phyloP scores from a whole-genome alignment of 2,113 vertebrate genomes.

The Gallinago paraguaiae region DNA sequence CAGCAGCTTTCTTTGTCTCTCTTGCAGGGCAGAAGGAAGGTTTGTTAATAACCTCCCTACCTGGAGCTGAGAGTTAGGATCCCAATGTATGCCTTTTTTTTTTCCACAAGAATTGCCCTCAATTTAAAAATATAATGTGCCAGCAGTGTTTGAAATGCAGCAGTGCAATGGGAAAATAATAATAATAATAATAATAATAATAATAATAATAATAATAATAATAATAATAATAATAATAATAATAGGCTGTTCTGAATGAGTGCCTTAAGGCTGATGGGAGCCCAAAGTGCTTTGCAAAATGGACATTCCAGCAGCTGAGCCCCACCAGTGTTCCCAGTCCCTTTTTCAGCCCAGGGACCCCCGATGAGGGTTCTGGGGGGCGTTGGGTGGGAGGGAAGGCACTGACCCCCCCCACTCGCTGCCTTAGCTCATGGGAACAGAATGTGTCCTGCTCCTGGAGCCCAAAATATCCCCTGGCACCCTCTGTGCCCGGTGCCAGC shows the following conservation, averaged over 20 bases:
- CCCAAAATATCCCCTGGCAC: neutral
- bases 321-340: neutral
- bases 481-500: neutral
- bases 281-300: neutral
- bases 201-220: too few relatives aligned
- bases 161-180: neutral
- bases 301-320: neutral
- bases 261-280: neutral
- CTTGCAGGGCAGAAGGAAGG: neutral
- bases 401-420: fast-evolving
- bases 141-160: neutral
- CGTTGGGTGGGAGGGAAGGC: neutral
- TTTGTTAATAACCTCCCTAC: neutral
- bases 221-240: too few relatives aligned
- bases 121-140: neutral
- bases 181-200: too few relatives aligned
- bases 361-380: neutral
- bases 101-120: neutral
- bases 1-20: neutral
- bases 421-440: conserved; percentile 15
- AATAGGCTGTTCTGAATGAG: neutral
- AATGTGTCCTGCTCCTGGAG: neutral
- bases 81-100: neutral
- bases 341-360: neutral
- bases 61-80: neutral